Evolutionary conservation across 2,797 vertebrate species (phyloP).

Genomic region (Crypturellus tataupa): DNA sequence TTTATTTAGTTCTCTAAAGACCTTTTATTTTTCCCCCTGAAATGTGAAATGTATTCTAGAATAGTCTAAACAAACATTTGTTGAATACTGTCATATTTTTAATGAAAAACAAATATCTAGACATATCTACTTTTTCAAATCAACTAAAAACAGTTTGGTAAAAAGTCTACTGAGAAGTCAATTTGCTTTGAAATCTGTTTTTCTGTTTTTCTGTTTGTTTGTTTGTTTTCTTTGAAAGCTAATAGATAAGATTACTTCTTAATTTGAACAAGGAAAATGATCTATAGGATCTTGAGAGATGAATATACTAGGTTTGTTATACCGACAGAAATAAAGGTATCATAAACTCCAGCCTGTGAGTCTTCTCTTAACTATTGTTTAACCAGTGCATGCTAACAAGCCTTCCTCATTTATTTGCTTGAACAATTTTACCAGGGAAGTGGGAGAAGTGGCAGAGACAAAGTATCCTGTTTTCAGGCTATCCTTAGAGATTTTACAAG

Average conservation of each 20-base stretch:
- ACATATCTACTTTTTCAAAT: not conserved
- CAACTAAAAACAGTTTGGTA: not conserved
- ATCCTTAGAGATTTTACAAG: not conserved
- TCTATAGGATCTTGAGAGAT: not conserved
- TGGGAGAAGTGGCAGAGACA: not conserved
- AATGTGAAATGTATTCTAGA: not conserved
- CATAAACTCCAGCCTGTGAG: not conserved
- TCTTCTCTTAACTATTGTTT: conserved; percentile 19
- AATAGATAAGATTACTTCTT: not conserved
- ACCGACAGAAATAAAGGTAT: not conserved
- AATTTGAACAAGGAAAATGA: not conserved
- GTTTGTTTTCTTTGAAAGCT: not conserved
- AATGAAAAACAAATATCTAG: not conserved
- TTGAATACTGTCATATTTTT: not conserved
- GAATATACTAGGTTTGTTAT: not conserved
- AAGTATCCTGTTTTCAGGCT: not conserved
- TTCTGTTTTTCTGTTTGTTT: too few relatives aligned
- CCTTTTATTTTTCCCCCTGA: too few relatives aligned
- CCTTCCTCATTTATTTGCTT: not conserved
- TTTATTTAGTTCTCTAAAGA: not conserved
- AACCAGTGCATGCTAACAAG: not conserved
- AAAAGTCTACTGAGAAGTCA: not conserved
- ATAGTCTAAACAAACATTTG: not conserved
- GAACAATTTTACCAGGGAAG: not conserved
- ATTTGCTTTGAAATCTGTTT: not conserved